A percentile compares a stretch with the other conserved stretches of the same genome.
These are phyloP conservation scores for Aldrovandia affinis DNA, from an alignment of 2,797 vertebrate genomes.

Conservation along the genomic window DNA sequence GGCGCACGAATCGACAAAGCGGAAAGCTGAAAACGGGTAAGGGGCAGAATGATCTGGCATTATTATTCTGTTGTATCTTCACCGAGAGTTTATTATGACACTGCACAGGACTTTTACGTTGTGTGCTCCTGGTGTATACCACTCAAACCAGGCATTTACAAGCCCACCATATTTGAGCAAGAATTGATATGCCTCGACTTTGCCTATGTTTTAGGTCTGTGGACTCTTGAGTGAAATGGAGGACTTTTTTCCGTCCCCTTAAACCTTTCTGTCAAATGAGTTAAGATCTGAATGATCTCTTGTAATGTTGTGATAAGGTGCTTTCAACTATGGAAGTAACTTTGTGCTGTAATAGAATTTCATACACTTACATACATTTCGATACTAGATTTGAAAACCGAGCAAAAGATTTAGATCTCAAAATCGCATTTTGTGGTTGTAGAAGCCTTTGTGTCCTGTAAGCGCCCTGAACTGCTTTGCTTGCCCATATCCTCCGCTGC, in stretches of 20 bases:
- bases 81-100: no score
- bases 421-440: no score
- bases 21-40: conserved; percentile 93
- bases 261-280: background rate
- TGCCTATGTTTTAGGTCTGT: background rate
- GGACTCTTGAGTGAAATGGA: background rate
- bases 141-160: no score
- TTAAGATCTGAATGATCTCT: background rate
- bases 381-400: no score
- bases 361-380: no score
- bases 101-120: background rate
- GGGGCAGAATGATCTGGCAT: conserved; percentile 36
- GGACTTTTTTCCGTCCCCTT: no score
- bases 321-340: no score
- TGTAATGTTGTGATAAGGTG: background rate
- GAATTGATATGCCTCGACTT: background rate
- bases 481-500: background rate
- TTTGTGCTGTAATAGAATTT: no score
- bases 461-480: no score
- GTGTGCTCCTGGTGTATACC: background rate
- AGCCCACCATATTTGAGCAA: background rate
- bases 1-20: conserved; percentile 86
- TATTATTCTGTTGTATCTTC: no score
- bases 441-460: no score
- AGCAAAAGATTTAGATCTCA: no score